These are phyloP conservation scores for Alloplasta piceator DNA, from an alignment of 2,888 invertebrate genomes.

Conservation along the genomic window DNA sequence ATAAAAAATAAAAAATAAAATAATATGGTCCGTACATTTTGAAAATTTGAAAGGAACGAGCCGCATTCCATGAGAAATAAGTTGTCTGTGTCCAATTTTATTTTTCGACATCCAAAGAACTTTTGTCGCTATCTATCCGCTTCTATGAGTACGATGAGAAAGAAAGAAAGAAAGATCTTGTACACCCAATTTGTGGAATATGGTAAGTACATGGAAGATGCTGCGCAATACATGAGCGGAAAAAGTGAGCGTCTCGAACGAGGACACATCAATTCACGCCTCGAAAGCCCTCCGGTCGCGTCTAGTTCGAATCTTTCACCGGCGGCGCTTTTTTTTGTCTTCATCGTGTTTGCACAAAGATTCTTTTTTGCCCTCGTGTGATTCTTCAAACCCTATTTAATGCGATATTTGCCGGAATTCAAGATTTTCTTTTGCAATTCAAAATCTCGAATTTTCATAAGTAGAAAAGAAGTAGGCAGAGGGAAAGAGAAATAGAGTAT, in stretches of 20 bases:
- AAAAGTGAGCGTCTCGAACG: constrained; percentile 27
- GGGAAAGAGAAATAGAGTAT: too few relatives aligned
- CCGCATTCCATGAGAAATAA: constrained; percentile 25
- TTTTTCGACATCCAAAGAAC: neutral
- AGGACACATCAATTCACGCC: constrained; percentile 56
- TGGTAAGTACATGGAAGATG: constrained; percentile 25
- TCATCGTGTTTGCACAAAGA: constrained; percentile 40
- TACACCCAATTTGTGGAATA: constrained; percentile 20
- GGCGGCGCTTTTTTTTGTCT: constrained; percentile 4
- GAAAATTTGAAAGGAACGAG: constrained; percentile 28
- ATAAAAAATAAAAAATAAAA: too few relatives aligned
- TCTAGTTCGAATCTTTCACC: constrained; percentile 42
- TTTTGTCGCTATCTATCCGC: constrained; percentile 24
- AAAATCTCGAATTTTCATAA: constrained; percentile 25
- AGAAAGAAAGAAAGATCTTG: constrained; percentile 29
- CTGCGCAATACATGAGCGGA: neutral
- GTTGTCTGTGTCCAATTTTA: neutral
- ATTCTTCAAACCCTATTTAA: constrained; percentile 28
- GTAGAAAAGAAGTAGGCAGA: neutral
- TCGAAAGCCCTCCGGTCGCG: constrained; percentile 43
- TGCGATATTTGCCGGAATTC: constrained; percentile 31
- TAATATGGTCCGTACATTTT: constrained; percentile 30
- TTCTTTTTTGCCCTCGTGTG: constrained; percentile 13
- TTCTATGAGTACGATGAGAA: constrained; percentile 5
- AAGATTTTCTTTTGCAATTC: constrained; percentile 3